A percentile compares a stretch with the other conserved stretches of the same genome.
Evolutionary conservation across 2,888 invertebrate species (phyloP).

Genomic region (Pristionchus mayeri): DNA sequence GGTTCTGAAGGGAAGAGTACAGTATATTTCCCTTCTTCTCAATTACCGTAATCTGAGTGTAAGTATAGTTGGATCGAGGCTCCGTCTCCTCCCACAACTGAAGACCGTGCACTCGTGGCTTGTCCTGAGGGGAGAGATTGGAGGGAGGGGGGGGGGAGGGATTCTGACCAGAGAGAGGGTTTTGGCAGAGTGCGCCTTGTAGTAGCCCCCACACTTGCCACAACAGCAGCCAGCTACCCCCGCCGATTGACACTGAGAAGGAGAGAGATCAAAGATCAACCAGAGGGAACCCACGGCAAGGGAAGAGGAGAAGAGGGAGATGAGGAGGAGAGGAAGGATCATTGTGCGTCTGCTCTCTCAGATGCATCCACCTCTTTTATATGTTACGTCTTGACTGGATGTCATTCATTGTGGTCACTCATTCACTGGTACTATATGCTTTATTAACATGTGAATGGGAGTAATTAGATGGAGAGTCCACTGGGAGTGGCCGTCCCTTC

Average conservation of each 20-base stretch:
- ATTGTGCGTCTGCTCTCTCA: background rate
- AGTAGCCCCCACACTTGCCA: slow-evolving; percentile 48
- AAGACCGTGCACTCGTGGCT: slow-evolving; percentile 21
- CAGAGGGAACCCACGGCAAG: slow-evolving; percentile 17
- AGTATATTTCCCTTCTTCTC: background rate
- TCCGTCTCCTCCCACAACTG: slow-evolving; percentile 39
- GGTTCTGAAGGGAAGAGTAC: slow-evolving; percentile 40
- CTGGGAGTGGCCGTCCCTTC: slow-evolving; percentile 37
- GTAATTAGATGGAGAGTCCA: slow-evolving; percentile 8
- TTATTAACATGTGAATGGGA: slow-evolving; percentile 29
- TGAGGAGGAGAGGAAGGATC: slow-evolving; percentile 21
- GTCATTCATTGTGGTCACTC: slow-evolving; percentile 17
- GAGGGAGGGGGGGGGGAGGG: background rate
- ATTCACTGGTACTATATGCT: background rate
- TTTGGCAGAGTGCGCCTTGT: slow-evolving; percentile 43
- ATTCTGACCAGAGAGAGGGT: slow-evolving; percentile 28
- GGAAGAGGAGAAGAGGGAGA: slow-evolving; percentile 17
- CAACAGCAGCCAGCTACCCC: slow-evolving; percentile 46
- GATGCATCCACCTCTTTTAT: background rate
- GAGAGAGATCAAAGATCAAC: background rate
- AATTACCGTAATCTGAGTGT: slow-evolving; percentile 46
- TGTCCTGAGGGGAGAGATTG: background rate
- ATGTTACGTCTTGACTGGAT: slow-evolving; percentile 2
- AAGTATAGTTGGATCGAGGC: slow-evolving; percentile 14
- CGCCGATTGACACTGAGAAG: slow-evolving; percentile 32